Conservation (phyloP, 2,888 invertebrate genomes). For the Machimus atricapillus region DNA sequence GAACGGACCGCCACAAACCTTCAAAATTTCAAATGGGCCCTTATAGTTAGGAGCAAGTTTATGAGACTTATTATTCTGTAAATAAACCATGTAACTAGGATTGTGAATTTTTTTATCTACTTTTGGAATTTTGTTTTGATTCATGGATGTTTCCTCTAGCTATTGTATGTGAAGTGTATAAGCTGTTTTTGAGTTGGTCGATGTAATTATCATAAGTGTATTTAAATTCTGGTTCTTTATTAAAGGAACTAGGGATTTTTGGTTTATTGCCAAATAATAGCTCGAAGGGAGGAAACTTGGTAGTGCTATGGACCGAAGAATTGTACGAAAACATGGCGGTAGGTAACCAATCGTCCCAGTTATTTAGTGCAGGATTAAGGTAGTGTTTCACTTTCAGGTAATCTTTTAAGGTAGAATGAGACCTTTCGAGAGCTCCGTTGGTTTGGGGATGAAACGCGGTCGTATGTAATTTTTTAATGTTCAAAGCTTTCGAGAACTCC, state of each 20-base stretch:
- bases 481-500: neutral
- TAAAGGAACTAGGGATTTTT: constrained; percentile 20
- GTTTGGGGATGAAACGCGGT: constrained; percentile 51
- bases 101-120: neutral
- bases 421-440: constrained; percentile 51
- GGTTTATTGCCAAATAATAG: constrained; percentile 41
- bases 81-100: neutral
- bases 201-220: constrained; percentile 41
- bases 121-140: constrained; percentile 29
- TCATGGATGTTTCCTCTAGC: constrained; percentile 29
- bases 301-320: neutral
- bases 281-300: constrained; percentile 39
- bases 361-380: constrained; percentile 26
- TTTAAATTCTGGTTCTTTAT: constrained; percentile 19
- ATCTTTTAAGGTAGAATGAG: constrained; percentile 53
- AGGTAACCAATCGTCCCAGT: constrained; percentile 1
- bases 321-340: constrained; percentile 37
- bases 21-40: no score
- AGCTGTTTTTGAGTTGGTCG: constrained; percentile 40
- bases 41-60: neutral
- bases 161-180: constrained; percentile 27
- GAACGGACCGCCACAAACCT: no score
- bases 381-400: constrained; percentile 55
- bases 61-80: neutral
- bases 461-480: constrained; percentile 52